A percentile compares a stretch with the other conserved stretches of the same genome.
Evolutionary conservation across 1,140 invertebrate species (phyloP).

Genomic region (Trachymyrmex cornetzi): DNA sequence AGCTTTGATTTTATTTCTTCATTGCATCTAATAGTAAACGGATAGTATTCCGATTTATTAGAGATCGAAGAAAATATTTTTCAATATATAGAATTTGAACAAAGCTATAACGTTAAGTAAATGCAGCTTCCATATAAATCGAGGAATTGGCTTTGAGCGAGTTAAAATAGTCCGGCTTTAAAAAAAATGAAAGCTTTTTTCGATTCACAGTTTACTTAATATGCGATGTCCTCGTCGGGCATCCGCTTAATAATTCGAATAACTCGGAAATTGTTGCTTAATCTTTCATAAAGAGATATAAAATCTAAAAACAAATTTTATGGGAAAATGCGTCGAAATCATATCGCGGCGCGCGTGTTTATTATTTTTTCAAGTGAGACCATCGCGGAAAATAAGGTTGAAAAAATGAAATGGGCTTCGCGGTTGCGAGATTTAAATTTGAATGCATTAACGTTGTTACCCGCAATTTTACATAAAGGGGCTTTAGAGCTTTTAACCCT

Average conservation of each 20-base stretch:
- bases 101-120: background rate
- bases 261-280: background rate
- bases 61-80: constrained; percentile 52
- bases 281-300: constrained; percentile 4
- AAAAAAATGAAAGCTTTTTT: background rate
- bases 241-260: constrained; percentile 7
- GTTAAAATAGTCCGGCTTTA: background rate
- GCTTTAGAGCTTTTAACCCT: constrained; percentile 27
- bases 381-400: constrained; percentile 12
- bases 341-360: background rate
- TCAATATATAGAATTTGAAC: background rate
- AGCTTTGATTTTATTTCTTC: constrained; percentile 26
- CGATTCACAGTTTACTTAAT: background rate
- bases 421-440: constrained; percentile 40
- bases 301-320: constrained; percentile 9
- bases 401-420: constrained; percentile 43
- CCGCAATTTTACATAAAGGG: constrained; percentile 36
- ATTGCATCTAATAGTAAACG: background rate
- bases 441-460: constrained; percentile 40
- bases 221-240: background rate
- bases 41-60: constrained; percentile 18
- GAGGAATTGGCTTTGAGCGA: background rate
- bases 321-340: constrained; percentile 7
- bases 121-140: background rate
- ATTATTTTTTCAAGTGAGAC: constrained; percentile 4